Evolutionary conservation across 2,113 vertebrate genomes (phyloP), one percentile per base, ranked within the genome.

Genomic region (Riparia riparia): DNA sequence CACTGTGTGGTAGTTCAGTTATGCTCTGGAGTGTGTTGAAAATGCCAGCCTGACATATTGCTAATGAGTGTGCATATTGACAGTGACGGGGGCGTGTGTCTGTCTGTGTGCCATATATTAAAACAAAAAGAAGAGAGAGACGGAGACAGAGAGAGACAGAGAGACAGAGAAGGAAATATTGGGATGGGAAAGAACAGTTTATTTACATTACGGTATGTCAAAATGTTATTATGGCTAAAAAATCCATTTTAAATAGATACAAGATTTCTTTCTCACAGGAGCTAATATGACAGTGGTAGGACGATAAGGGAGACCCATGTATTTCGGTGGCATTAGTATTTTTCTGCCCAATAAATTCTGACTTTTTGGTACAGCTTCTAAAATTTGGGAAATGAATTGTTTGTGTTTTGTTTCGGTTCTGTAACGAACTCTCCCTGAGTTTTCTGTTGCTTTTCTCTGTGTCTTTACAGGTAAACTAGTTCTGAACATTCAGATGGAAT

Each of bases 51-150:
- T 97, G 97, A 95, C 93, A 95, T 97, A 96, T 97, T 96, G 94
- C 97, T 98, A 97, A 97, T 97, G 97, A 96, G 93, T 90, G 87
- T 97, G 97, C 96, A 96, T 97, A 97, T 95, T 97, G 96, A 98
- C 97, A 98, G 89, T 96, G 94, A 97, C 57, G 93, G 96, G 91
- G 91, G 96, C 79, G 94, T 95, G 93, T 94, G 50, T 92, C 82
- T 91, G 89, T 87, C 85, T 93, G 60, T 73, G 83, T 91, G 84
- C 86, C 95, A 95, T 85, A 86, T 96, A 97, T 96, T 96, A 94
- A 82, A 93, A 96, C 96, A 95, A 91, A 93, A 94, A 92, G 95
- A 86, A 96, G 84, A 91, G 82, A 87, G 89, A 90, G 89, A 95
- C 93, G 10, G 95, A 93, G 91, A 86, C 93, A 89, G 91, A 96